Evolutionary conservation across 2,888 invertebrate genomes (phyloP).

Genomic region (Poecilus cupreus): DNA sequence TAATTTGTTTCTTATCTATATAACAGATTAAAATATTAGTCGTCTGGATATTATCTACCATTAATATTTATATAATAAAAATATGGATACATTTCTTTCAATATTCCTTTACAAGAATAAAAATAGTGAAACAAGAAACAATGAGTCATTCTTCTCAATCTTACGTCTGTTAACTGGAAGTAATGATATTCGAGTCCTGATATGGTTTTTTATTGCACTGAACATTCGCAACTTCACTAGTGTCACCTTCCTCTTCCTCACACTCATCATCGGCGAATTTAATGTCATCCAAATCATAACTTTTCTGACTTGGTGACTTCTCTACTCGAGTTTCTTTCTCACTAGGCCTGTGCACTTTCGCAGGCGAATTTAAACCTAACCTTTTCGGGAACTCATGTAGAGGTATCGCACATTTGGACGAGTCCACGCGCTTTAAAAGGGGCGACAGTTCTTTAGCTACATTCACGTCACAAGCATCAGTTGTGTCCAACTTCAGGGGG

Average conservation of each 20-base stretch:
- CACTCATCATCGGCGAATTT: conserved; percentile 82
- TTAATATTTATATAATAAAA: conserved; percentile 24
- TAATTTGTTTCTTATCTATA: not conserved
- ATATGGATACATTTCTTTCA: conserved; percentile 11
- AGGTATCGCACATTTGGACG: conserved; percentile 46
- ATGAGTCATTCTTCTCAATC: conserved; percentile 11
- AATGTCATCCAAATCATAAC: conserved; percentile 78
- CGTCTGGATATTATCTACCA: not conserved
- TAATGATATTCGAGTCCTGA: conserved; percentile 71
- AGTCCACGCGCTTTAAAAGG: conserved; percentile 23
- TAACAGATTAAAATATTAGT: conserved; percentile 29
- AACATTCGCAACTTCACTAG: conserved; percentile 62
- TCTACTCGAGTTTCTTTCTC: conserved; percentile 82
- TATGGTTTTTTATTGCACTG: conserved; percentile 71
- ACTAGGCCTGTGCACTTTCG: conserved; percentile 65
- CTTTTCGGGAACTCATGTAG: conserved; percentile 49
- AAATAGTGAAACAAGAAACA: conserved; percentile 19
- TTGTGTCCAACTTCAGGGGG: conserved; percentile 57
- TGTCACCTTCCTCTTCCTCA: conserved; percentile 72
- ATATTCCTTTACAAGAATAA: conserved; percentile 33
- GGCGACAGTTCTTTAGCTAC: conserved; percentile 34
- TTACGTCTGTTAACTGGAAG: conserved; percentile 64
- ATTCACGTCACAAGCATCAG: conserved; percentile 40
- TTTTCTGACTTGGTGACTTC: conserved; percentile 79
- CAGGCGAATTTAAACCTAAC: conserved; percentile 51